A percentile compares a stretch with the other conserved stretches of the same genome.
These are phyloP conservation scores for Epizoanthus stellaris DNA, from an alignment of 92 coral and sea anemone species.

Conservation along the genomic window DNA sequence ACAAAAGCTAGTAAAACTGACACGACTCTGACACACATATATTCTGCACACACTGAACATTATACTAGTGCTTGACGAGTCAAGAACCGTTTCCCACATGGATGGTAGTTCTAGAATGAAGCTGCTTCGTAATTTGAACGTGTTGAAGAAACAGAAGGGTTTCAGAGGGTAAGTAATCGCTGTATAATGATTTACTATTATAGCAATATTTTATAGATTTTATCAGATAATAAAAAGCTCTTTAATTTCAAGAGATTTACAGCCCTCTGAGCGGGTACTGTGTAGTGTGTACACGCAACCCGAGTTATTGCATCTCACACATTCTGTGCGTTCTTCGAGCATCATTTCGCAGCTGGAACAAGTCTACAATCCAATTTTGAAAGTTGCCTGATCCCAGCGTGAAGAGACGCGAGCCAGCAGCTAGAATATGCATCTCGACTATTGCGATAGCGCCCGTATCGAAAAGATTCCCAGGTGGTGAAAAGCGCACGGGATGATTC, in stretches of 20 bases:
- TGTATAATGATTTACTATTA: slow-evolving; percentile 5
- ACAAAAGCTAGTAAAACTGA: no score
- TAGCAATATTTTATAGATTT: slow-evolving; percentile 28
- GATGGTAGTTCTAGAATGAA: no score
- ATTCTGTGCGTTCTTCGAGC: slow-evolving; percentile 75
- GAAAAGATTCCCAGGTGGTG: slow-evolving; percentile 69
- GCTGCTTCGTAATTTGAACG: no score
- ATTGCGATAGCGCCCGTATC: slow-evolving; percentile 94
- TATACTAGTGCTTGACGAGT: no score
- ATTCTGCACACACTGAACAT: no score
- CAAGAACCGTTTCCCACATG: no score
- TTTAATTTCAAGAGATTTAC: not conserved
- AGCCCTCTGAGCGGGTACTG: not conserved
- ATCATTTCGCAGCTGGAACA: slow-evolving; percentile 70
- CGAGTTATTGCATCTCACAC: slow-evolving; percentile 78
- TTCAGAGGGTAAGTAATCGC: slow-evolving; percentile 23
- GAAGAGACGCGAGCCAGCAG: slow-evolving; percentile 83
- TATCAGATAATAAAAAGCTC: not conserved
- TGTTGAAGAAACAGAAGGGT: not conserved
- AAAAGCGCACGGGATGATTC: slow-evolving; percentile 71
- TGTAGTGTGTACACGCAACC: no score
- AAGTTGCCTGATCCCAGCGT: slow-evolving; percentile 96
- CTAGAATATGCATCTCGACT: slow-evolving; percentile 92
- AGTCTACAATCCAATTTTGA: slow-evolving; percentile 88
- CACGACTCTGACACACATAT: no score